Evolutionary conservation across 2,113 vertebrate genomes (phyloP), one percentile per base, ranked within the genome.

Genomic region (Microtus pennsylvanicus): DNA sequence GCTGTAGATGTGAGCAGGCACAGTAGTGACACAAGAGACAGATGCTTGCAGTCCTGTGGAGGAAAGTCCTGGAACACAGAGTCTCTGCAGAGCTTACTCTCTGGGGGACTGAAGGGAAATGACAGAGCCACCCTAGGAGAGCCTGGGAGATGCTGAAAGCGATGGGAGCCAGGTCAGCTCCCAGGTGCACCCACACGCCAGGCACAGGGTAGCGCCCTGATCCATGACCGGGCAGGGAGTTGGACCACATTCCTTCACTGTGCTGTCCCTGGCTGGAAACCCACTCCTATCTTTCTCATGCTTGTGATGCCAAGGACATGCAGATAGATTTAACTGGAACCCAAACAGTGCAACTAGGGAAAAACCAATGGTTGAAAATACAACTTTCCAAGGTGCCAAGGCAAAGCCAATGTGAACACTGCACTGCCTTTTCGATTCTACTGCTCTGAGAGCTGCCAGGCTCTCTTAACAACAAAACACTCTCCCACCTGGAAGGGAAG

Each of bases 261-360:
- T 8, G 42, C 19, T 3, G 7, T 21, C 45, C 47, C 94, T 12
- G 78, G 81, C 52, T 50, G 14, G 24, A 91, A 58, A 7, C 35
- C 55, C 4, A 3, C 10, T n/a, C 75, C 75, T 1, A 8, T n/a
- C 1, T 22, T 24, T 28, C 0, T 0, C 0, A 14, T 7, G 69
- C 67, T 58, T 6, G 1, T 6, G 3, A 21, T 0, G 35, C 50
- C 11, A 47, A 12, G 69, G 55, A 67, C 83, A 63, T 0, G 14
- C 50, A 33, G 52, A 63, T 14, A 26, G 19, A 28, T 28, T 35
- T 45, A 95, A 58, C 17, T 35, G 65, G 30, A 12, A 42, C 61
- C 35, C 55, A 90, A 35, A 77, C 38, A 74, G 76, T 3, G 69
- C 69, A 21, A 33, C 16, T 52, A 13, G 70, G 30, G 21, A 19